Conservation (phyloP, 2,113 vertebrate genomes). For the Myrmecobius fasciatus region DNA sequence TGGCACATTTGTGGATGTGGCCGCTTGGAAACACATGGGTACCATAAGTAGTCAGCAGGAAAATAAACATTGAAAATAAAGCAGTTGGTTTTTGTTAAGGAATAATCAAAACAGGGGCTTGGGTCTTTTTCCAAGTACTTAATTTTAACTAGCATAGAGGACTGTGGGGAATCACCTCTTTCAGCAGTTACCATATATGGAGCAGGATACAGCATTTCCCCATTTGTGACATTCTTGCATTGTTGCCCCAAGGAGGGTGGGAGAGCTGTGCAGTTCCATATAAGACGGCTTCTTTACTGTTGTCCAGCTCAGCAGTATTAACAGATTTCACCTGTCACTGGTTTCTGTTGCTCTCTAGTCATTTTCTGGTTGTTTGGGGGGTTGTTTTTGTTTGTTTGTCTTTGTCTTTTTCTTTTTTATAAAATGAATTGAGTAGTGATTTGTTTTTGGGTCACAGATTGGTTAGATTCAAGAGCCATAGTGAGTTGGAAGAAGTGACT, state of each 20-base stretch:
- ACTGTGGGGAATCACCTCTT: background rate
- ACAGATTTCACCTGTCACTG: background rate
- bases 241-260: background rate
- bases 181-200: background rate
- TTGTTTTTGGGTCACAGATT: background rate
- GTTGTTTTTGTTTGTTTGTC: too few species aligned
- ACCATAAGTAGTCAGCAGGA: background rate
- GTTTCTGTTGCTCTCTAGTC: background rate
- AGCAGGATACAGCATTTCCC: background rate
- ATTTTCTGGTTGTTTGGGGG: background rate
- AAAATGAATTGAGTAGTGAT: background rate
- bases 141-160: background rate
- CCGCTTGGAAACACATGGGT: background rate
- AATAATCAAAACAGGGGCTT: background rate
- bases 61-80: background rate
- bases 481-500: background rate
- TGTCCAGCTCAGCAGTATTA: background rate
- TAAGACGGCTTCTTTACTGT: background rate
- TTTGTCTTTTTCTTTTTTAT: too few species aligned
- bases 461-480: background rate
- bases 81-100: background rate
- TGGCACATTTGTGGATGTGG: accelerated
- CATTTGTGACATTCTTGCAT: background rate
- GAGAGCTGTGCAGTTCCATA: background rate
- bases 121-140: conserved; percentile 2